Evolutionary conservation across 1,140 invertebrate genomes (phyloP).

Genomic region (Lasioglossum baleicum): DNA sequence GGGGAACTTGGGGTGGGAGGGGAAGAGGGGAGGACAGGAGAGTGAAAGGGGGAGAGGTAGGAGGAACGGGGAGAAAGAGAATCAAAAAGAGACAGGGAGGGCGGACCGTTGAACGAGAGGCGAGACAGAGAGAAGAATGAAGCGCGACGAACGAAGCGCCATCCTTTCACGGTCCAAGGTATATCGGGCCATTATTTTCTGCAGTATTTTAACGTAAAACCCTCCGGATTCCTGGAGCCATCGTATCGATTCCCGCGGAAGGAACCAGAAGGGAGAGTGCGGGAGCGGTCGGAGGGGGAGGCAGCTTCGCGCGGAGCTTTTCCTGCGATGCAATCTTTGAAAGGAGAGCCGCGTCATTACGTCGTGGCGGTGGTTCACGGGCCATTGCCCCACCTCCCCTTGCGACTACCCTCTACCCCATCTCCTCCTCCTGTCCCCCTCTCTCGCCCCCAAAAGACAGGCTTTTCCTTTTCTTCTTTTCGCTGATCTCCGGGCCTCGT

Average conservation of each 20-base stretch:
- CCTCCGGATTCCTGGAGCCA: constrained; percentile 73
- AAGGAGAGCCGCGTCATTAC: constrained; percentile 81
- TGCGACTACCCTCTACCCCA: constrained; percentile 26
- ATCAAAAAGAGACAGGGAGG: not conserved
- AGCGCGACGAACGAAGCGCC: constrained; percentile 42
- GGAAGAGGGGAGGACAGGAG: not conserved
- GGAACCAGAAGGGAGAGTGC: constrained; percentile 62
- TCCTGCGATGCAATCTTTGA: constrained; percentile 80
- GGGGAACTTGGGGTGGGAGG: not conserved
- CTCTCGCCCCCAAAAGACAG: constrained; percentile 47
- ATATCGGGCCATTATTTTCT: constrained; percentile 72
- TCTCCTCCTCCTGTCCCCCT: too few species aligned
- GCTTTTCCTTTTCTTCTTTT: constrained; percentile 56
- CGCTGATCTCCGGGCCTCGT: constrained; percentile 34
- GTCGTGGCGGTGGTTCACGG: constrained; percentile 77
- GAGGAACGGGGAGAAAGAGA: not conserved
- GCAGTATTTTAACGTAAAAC: constrained; percentile 75
- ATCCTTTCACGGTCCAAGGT: constrained; percentile 46
- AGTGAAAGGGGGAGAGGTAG: not conserved
- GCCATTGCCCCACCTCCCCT: constrained; percentile 75
- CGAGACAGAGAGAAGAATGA: not conserved
- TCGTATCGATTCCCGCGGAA: constrained; percentile 74
- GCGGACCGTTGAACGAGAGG: not conserved
- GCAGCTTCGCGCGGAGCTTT: constrained; percentile 72
- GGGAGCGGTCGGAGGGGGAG: not conserved